Evolutionary conservation across 2,113 vertebrate genomes (phyloP), one percentile per base, ranked within the genome.

Genomic region (Solea solea): DNA sequence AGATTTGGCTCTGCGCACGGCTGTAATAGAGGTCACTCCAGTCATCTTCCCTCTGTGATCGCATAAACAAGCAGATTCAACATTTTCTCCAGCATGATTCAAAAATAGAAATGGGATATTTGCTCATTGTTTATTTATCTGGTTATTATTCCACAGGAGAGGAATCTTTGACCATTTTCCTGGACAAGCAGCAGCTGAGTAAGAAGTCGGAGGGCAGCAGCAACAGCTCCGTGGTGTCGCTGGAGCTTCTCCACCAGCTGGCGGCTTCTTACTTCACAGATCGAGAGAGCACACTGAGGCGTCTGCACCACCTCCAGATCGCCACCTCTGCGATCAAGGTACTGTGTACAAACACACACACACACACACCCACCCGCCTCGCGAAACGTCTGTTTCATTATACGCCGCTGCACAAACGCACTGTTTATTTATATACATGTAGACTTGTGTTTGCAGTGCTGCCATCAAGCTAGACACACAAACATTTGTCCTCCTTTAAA

Each of bases 191-290:
- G 89, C 98, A 95, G 89, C 93, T 99, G 80, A 97, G 93, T 81
- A 96, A 94, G 77, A 97, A 95, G 82, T 86, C 95, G 0, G 97
- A 98, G 41, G 93, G 89, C 0, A 89, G 85, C 1, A 94, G 95
- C 61, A 99, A 96, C 93, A 95, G 94, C 89, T 96, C 96, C 0
- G 93, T 94, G 10, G 95, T 98, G 71, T 96, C 96, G 1, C 87
- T 99, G 94, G 98, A 99, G 92, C 95, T 95, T 57, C 92, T 99
- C 67, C 98, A 99, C 85, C 97, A 98, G 92, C 88, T 99, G 90
- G 98, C 98, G 0, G 98, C 98, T 14, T 99, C 98, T 55, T 99
- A 99, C 91, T 99, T 99, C 93, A 99, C 98, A 0, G 98, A 99
- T 90, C 81, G 97, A 48, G 98, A 99, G 76, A 98, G 96, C 90